Base-by-base conservation (phyloP, 1,140 invertebrate species). In the Aphelenchoides fujianensis region DNA sequence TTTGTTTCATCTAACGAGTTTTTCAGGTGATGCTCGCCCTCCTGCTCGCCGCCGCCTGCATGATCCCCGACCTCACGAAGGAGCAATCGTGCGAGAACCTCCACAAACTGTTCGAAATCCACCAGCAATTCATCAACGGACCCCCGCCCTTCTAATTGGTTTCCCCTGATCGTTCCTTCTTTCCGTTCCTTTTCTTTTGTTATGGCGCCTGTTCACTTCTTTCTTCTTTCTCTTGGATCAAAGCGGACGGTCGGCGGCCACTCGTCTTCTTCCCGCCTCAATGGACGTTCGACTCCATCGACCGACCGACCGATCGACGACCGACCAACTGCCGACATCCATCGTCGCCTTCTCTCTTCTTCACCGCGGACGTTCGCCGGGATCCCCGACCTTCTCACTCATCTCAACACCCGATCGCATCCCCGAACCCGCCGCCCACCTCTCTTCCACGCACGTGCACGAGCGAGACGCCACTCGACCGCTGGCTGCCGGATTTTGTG, bases 21-120 rank as follows among this genome's bases (percentile, higher is more conserved):
- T 35, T 71, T 71, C 69, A 71, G 69, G 69, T 71, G 69, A 71
- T 71, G 69, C 19, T 37, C 7, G 69, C 68, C 7, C 41, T 71
- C 16, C 68, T 70, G 3, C 69, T 70, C 31, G 69, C 63, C 16
- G 63, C 63, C 12, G 63, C 63, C 63, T 66, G 63, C 63, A 66
- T 66, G 63, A 66, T 66, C n/a, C 63, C 63, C 32, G 63, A 66
- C 31, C 53, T 66, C 36, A 34, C 63, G 27, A 66, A 66, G 31
- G 63, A 66, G 53, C 32, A 66, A 48, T 66, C 63, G 32, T 66
- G 63, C 31, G 63, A 66, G 31, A 66, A 66, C 63, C 32, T 66
- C 12, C 63, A 66, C 63, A 66, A 66, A 3, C 63, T 66, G 23
- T 66, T 66, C 63, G 63, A 66, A 66, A 34, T 66, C 31, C 63